These are phyloP conservation scores for Hyppa rectilinea DNA, from an alignment of 2,888 invertebrate genomes.

Conservation along the genomic window DNA sequence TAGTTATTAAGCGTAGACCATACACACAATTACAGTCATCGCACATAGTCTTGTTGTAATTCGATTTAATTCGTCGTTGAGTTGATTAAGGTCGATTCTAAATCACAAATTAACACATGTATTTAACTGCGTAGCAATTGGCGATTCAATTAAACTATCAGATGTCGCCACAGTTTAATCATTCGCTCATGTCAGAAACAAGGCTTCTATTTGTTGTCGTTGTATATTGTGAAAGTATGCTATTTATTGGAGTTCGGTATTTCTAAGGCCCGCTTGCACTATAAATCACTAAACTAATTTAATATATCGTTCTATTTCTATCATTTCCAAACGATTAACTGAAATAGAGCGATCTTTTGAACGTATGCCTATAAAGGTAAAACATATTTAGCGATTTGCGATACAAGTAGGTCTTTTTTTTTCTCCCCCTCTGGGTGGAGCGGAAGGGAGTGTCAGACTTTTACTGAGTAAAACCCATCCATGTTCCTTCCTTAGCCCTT, in stretches of 20 bases:
- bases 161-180: constrained; percentile 5
- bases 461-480: too few relatives aligned
- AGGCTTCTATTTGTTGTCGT: neutral
- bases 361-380: neutral
- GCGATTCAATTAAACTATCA: constrained; percentile 43
- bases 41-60: constrained; percentile 2
- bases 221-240: neutral
- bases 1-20: neutral
- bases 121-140: constrained; percentile 24
- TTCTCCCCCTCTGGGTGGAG: too few relatives aligned
- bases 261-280: neutral
- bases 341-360: neutral
- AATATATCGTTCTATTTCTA: neutral
- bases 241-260: neutral
- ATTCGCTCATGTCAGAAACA: neutral
- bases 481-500: too few relatives aligned
- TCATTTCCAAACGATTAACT: neutral
- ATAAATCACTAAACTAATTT: neutral
- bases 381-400: neutral
- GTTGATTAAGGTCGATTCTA: constrained; percentile 23
- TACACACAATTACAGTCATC: neutral
- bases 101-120: constrained; percentile 33
- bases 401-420: too few relatives aligned
- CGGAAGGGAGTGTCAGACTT: too few relatives aligned
- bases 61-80: constrained; percentile 31